phyloP scores from a whole-genome alignment of 2,113 vertebrate species.

The Psephotus haematonotus region DNA sequence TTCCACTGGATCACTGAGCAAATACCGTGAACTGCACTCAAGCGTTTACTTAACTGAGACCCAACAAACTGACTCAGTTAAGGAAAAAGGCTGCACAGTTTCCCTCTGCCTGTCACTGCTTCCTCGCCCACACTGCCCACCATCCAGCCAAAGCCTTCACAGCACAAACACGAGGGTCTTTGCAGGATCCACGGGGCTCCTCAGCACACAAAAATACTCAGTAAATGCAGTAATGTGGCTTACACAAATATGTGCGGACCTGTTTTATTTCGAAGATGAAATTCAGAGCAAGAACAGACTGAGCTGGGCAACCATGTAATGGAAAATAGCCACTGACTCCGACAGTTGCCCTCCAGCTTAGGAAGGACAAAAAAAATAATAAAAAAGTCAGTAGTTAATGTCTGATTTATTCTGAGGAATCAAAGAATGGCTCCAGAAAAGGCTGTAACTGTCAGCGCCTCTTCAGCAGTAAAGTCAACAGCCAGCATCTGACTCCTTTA shows the following conservation, averaged over 20 bases:
- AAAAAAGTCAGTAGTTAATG: background rate
- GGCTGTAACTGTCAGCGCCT: background rate
- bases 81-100: conserved; percentile 29
- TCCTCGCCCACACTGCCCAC: background rate
- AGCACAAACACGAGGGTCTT: background rate
- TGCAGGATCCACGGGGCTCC: background rate
- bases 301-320: background rate
- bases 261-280: background rate
- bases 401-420: background rate
- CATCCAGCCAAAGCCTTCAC: background rate
- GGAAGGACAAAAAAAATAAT: background rate
- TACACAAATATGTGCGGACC: background rate
- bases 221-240: background rate
- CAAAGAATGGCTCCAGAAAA: background rate
- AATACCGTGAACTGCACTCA: conserved; percentile 21
- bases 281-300: background rate
- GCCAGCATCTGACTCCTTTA: background rate
- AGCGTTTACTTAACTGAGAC: background rate
- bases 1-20: conserved; percentile 43
- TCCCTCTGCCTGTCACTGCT: background rate
- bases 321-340: background rate
- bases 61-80: background rate
- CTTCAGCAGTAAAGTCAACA: background rate
- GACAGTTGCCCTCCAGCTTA: background rate
- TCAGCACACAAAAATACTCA: background rate